Percentiles rank a stretch among this genome's conserved stretches.
These are phyloP conservation scores for Pygmarrhopalites habei DNA, from an alignment of 1,140 invertebrate genomes.

Conservation along the genomic window DNA sequence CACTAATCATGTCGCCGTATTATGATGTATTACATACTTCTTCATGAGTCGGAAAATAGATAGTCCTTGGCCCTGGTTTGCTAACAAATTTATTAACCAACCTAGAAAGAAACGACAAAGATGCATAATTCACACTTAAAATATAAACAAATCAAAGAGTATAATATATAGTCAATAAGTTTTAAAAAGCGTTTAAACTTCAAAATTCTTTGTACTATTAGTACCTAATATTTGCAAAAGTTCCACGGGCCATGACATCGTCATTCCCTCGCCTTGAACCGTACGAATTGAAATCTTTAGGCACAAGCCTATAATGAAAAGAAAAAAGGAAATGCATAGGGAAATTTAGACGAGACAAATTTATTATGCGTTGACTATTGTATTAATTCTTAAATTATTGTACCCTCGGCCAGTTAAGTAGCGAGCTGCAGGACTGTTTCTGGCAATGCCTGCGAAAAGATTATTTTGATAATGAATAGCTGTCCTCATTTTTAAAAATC, in stretches of 20 bases:
- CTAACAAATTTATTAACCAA: slow-evolving; percentile 86
- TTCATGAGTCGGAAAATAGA: slow-evolving; percentile 80
- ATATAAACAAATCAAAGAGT: no score
- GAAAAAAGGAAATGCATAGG: background rate
- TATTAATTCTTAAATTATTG: no score
- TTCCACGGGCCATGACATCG: slow-evolving; percentile 91
- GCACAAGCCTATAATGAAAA: slow-evolving; percentile 59
- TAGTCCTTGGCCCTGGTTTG: slow-evolving; percentile 74
- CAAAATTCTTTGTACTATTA: no score
- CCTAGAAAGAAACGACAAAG: no score
- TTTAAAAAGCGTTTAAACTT: no score
- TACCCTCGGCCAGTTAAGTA: slow-evolving; percentile 71
- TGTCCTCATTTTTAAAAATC: no score
- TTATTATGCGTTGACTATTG: background rate
- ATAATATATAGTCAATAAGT: no score
- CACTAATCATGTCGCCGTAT: no score
- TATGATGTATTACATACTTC: slow-evolving; percentile 50
- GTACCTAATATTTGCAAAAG: slow-evolving; percentile 98
- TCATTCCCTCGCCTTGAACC: slow-evolving; percentile 94
- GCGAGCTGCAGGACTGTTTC: slow-evolving; percentile 87
- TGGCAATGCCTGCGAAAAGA: no score
- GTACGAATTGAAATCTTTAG: slow-evolving; percentile 95
- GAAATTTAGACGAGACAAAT: background rate
- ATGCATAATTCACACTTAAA: no score
- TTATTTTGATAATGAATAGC: no score